Conservation (phyloP, 2,113 vertebrate genomes). For the Calypte anna region DNA sequence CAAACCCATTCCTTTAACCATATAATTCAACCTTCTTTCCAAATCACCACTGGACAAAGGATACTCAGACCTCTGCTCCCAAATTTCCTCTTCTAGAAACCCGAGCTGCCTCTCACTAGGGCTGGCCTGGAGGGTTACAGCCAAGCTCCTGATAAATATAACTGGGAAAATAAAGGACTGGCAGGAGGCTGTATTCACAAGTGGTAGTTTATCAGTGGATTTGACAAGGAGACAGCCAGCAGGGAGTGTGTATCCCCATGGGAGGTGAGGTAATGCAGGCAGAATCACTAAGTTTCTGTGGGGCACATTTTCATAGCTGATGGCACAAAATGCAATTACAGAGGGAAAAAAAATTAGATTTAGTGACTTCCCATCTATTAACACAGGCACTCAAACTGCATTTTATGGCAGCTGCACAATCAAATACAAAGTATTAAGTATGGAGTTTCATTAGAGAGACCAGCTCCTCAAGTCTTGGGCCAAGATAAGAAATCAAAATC, state of each 20-base stretch:
- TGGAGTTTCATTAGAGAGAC: neutral
- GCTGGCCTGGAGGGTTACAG: neutral
- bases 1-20: neutral
- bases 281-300: neutral
- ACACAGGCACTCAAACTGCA: neutral
- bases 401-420: neutral
- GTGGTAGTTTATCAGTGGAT: neutral
- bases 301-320: conserved; percentile 49
- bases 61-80: neutral
- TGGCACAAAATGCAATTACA: conserved; percentile 51
- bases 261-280: conserved; percentile 54
- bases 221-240: conserved; percentile 4
- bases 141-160: neutral
- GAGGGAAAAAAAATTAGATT: conserved; percentile 21
- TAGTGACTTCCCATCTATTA: conserved; percentile 2
- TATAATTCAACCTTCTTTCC: neutral
- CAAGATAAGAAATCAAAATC: conserved; percentile 48
- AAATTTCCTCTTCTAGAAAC: neutral
- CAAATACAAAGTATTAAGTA: neutral
- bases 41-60: neutral
- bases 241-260: neutral
- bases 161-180: neutral
- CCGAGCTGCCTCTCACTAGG: accelerated
- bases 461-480: neutral
- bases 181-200: conserved; percentile 8